A percentile compares a stretch with the other conserved stretches of the same genome.
Conservation (phyloP, 2,113 vertebrate species). For the Phaetusa simplex region DNA sequence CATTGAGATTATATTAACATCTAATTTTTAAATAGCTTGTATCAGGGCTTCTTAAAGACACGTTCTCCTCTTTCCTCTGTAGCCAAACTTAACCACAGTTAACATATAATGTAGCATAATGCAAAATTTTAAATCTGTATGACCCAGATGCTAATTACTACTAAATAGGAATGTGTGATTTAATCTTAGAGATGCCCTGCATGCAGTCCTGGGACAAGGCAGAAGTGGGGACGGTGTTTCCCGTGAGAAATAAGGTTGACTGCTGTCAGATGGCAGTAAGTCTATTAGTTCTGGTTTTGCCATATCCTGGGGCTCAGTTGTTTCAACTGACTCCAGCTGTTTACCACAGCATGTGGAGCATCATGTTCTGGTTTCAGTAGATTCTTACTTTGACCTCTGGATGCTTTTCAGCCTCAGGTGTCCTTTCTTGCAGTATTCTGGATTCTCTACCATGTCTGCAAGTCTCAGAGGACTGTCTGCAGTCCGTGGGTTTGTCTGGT, state of each 20-base stretch:
- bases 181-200: neutral
- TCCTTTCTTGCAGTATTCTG: slow-evolving; percentile 2
- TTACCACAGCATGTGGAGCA: slow-evolving; percentile 31
- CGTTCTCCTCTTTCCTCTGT: neutral
- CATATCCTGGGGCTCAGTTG: slow-evolving; percentile 39
- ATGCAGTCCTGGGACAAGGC: neutral
- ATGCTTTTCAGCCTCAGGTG: slow-evolving; percentile 34
- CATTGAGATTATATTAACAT: neutral
- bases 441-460: neutral
- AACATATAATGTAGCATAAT: neutral
- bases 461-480: slow-evolving; percentile 6
- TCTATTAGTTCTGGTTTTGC: slow-evolving; percentile 13
- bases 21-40: neutral
- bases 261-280: neutral
- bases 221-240: neutral
- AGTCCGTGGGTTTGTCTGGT: neutral
- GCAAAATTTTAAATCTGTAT: neutral
- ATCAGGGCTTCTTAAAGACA: neutral
- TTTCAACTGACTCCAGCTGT: slow-evolving; percentile 52
- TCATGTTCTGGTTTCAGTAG: neutral
- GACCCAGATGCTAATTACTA: neutral
- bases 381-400: slow-evolving; percentile 32
- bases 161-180: neutral
- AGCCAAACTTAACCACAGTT: neutral
- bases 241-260: neutral